Conservation (phyloP, 2,113 vertebrate genomes). For the Pelecanoides urinatrix region DNA sequence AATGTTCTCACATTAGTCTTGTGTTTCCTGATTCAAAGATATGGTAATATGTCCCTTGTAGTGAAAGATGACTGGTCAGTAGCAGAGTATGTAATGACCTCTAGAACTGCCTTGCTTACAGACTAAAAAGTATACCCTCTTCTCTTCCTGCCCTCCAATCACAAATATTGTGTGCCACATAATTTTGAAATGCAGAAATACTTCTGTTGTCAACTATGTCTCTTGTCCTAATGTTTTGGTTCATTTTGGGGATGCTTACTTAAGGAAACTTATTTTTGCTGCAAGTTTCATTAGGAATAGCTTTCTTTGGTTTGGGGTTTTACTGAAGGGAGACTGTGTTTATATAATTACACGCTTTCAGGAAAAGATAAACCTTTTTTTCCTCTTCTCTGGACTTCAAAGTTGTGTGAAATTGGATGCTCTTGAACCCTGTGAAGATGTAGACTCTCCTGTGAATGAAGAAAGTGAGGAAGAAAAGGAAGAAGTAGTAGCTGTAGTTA, state of each 20-base stretch:
- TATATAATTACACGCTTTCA: not conserved
- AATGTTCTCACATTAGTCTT: not conserved
- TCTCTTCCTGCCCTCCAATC: not conserved
- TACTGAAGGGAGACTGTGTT: not conserved
- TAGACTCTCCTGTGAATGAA: constrained; percentile 67
- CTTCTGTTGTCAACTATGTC: accelerated
- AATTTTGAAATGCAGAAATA: not conserved
- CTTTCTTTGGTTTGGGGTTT: not conserved
- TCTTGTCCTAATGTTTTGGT: not conserved
- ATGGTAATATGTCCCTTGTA: not conserved
- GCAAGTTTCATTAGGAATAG: not conserved
- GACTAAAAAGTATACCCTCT: not conserved
- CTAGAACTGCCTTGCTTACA: not conserved
- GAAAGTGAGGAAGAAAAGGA: constrained; percentile 80
- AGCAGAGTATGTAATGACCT: not conserved
- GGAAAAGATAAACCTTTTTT: not conserved
- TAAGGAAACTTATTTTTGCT: not conserved
- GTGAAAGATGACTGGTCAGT: not conserved
- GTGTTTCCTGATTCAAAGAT: not conserved
- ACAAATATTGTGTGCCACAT: not conserved
- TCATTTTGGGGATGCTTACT: not conserved
- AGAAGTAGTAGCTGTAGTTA: constrained; percentile 79
- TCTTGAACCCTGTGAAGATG: constrained; percentile 77
- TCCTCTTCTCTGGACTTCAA: not conserved
- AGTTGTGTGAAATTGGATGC: constrained; percentile 81